Base-by-base conservation (phyloP, 2,797 vertebrate genomes). In the Sarcophilus harrisii region DNA sequence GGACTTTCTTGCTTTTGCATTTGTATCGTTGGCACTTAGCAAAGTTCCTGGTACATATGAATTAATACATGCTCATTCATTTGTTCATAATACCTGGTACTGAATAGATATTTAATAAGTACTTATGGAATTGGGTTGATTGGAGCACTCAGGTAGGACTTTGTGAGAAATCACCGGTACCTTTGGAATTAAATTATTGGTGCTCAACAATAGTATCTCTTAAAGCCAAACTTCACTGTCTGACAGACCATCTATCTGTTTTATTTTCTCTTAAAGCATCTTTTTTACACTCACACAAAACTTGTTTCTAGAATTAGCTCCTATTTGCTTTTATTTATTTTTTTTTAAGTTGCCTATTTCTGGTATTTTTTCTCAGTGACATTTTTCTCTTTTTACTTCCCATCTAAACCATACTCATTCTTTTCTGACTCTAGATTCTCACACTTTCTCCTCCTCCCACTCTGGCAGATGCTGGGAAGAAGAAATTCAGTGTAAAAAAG, bases 391-490 rank as follows among this genome's bases (percentile, higher is more conserved):
- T 24, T 57, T 10, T 94, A 30, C 95, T 59, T 93, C 57, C 97
- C 81, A 96, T 92, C 92, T 32, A 93, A 94, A 90, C 95, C 94
- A 87, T 95, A 96, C 97, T 98, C 97, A 95, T 97, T 98, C 95
- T 95, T 93, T 94, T 96, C 92, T 98, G 91, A 91, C 59, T 97
- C 93, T 97, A 97, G 94, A 97, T 97, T 97, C 90, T 95, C 96
- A 92, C 97, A 97, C 95, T 96, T 98, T 97, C 97, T 95, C 92
- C 92, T 95, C 96, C 95, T 97, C 97, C 97, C 94, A 97, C 98
- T 97, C 97, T 97, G 95, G 96, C 98, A 98, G 97, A 97, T 98
- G 97, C 97, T 97, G 90, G 95, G 96, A 97, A 93, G 60, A 97
- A 90, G 95, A 95, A 96, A 97, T 92, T 95, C 93, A 92, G 66